Percentiles rank a stretch among this genome's conserved stretches.
phyloP scores from a whole-genome alignment of 1,140 invertebrate genomes.

The Paramacrobiotus metropolitanus region DNA sequence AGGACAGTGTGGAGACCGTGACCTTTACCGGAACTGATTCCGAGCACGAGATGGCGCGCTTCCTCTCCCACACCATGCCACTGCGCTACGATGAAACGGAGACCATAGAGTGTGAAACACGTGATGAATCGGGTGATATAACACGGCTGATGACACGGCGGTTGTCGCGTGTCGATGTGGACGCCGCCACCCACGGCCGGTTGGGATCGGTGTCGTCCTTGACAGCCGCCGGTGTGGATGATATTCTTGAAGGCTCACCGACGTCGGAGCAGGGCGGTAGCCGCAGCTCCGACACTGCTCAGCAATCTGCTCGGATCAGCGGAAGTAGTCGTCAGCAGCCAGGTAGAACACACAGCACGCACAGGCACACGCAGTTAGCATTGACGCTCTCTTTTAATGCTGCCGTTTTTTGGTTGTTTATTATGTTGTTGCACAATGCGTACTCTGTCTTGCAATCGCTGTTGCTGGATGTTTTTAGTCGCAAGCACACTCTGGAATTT shows the following conservation, averaged over 20 bases:
- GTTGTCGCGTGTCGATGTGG: constrained; percentile 1
- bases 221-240: not conserved
- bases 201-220: not conserved
- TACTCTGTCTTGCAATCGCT: no score
- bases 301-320: no score
- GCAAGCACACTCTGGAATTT: no score
- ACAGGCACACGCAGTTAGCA: no score
- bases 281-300: not conserved
- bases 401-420: no score
- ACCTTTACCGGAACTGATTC: not conserved
- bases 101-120: not conserved
- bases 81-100: not conserved
- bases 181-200: not conserved
- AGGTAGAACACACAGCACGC: no score
- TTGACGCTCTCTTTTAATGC: no score
- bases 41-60: not conserved
- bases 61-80: not conserved
- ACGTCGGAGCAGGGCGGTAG: no score
- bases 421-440: no score
- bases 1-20: not conserved
- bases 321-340: no score
- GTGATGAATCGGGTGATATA: not conserved
- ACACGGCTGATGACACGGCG: not conserved
- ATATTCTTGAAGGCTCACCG: not conserved
- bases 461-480: no score